These are phyloP conservation scores for Pogonognathellus flavescens DNA, from an alignment of 1,140 invertebrate genomes.

Conservation along the genomic window DNA sequence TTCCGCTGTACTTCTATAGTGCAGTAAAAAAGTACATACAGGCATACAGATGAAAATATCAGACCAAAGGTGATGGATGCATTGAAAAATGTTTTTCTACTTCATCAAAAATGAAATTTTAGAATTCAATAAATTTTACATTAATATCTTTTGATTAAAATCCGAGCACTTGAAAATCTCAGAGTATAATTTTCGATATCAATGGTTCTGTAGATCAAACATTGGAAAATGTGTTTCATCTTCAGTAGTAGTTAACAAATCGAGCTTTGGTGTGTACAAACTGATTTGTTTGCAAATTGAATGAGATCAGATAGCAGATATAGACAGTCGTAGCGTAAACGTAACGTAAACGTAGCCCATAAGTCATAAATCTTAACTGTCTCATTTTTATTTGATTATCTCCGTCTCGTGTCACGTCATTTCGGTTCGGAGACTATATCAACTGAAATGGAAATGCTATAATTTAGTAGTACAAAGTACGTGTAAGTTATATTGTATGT, in stretches of 20 bases:
- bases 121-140: too few species aligned
- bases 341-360: constrained; percentile 4
- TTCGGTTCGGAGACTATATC: not conserved
- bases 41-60: too few species aligned
- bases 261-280: not conserved
- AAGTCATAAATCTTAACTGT: constrained; percentile 47
- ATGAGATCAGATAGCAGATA: constrained; percentile 38
- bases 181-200: too few species aligned
- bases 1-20: too few species aligned
- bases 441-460: constrained; percentile 22
- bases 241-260: not conserved
- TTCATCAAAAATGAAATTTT: too few species aligned
- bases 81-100: too few species aligned
- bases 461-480: not conserved
- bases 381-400: constrained; percentile 50
- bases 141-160: too few species aligned
- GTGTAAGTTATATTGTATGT: not conserved
- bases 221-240: too few species aligned
- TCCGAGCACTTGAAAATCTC: too few species aligned
- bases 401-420: constrained; percentile 37
- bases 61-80: too few species aligned
- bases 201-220: too few species aligned
- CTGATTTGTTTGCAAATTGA: constrained; percentile 47
- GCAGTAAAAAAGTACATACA: too few species aligned
- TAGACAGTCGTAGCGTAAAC: constrained; percentile 12